Percentiles rank a stretch among this genome's conserved stretches.
Conservation (phyloP, 2,113 vertebrate species). For the Aphyosemion australe region DNA sequence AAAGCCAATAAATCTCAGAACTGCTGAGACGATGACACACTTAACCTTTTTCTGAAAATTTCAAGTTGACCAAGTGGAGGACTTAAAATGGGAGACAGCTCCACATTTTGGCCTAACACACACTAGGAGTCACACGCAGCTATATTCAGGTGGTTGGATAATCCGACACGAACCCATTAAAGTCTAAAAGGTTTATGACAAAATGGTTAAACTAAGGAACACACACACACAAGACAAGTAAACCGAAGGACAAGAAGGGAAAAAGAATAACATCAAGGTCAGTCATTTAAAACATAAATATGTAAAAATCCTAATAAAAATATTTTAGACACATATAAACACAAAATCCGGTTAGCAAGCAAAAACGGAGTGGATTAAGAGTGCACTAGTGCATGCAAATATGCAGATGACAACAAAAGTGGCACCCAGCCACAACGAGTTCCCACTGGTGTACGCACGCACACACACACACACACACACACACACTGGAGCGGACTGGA, state of each 20-base stretch:
- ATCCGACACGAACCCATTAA: too few species aligned
- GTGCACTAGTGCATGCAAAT: slow-evolving; percentile 19
- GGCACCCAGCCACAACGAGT: slow-evolving; percentile 9
- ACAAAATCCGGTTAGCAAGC: slow-evolving; percentile 15
- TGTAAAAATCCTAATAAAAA: slow-evolving; percentile 1
- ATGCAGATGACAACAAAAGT: slow-evolving; percentile 24
- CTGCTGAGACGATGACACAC: slow-evolving; percentile 8
- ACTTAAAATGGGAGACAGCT: too few species aligned
- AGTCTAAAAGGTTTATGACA: too few species aligned
- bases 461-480: slow-evolving; percentile 4
- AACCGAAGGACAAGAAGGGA: background rate
- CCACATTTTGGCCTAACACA: slow-evolving; percentile 39
- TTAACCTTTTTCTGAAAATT: slow-evolving; percentile 55
- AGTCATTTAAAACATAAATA: slow-evolving; percentile 5
- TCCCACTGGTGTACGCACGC: background rate
- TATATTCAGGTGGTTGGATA: too few species aligned
- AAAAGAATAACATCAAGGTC: slow-evolving; percentile 12
- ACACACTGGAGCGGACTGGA: slow-evolving; percentile 31
- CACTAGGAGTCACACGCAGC: background rate
- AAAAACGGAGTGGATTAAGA: slow-evolving; percentile 4
- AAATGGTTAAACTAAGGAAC: too few species aligned
- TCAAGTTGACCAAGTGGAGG: slow-evolving; percentile 23
- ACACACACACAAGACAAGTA: too few species aligned
- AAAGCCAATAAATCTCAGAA: slow-evolving; percentile 25
- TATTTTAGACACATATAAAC: background rate